phyloP scores from a whole-genome alignment of 2,888 invertebrate species.

The Opisthograptis luteolata region DNA sequence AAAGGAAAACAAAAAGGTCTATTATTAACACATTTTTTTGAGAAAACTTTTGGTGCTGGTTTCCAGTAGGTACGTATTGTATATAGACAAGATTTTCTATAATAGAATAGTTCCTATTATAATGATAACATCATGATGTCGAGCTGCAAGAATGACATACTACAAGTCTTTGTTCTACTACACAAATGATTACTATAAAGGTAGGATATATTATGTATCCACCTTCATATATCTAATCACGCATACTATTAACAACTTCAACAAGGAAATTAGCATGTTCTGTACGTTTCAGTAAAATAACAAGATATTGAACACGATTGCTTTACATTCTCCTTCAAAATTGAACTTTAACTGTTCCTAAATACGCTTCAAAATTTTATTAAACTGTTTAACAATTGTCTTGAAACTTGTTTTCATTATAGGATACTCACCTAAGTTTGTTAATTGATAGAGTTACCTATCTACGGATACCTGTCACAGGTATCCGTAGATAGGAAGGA shows the following conservation, averaged over 20 bases:
- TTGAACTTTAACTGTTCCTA: conserved; percentile 5
- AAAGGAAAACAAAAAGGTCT: too few relatives aligned
- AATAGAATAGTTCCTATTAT: too few relatives aligned
- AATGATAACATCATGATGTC: too few relatives aligned
- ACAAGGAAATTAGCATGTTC: conserved; percentile 21
- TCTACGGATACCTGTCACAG: conserved; percentile 3
- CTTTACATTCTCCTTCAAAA: conserved; percentile 3
- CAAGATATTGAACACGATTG: conserved; percentile 14
- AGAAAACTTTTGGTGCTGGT: too few relatives aligned
- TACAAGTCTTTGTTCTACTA: conserved; percentile 1
- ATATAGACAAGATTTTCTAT: too few relatives aligned
- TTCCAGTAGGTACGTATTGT: too few relatives aligned
- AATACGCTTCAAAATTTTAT: conserved; percentile 15
- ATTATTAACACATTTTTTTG: too few relatives aligned
- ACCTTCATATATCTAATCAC: conserved; percentile 7
- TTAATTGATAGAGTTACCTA: conserved; percentile 21
- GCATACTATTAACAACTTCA: conserved; percentile 9
- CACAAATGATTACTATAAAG: too few relatives aligned
- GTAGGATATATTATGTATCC: background rate
- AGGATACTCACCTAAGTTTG: conserved; percentile 19
- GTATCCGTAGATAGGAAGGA: background rate
- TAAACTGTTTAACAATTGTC: background rate
- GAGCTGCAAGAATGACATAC: too few relatives aligned
- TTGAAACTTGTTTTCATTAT: conserved; percentile 24
- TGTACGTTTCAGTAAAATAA: conserved; percentile 14